These are phyloP conservation scores for Capitulum mitella DNA, from an alignment of 2,888 invertebrate genomes.

Conservation along the genomic window DNA sequence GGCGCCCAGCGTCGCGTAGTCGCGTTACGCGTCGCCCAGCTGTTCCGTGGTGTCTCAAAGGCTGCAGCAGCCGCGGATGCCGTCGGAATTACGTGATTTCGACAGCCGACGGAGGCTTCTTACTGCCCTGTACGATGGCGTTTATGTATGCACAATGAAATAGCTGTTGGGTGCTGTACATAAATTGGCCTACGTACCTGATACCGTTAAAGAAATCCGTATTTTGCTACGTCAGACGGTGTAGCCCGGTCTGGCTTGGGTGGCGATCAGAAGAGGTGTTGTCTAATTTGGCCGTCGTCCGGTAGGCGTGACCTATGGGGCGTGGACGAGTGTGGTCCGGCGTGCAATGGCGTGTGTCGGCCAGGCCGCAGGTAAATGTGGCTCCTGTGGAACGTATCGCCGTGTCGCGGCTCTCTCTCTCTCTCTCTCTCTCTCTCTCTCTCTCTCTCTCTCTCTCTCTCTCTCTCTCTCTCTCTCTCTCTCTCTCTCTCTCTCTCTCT, in stretches of 20 bases:
- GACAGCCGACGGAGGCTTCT: too few relatives aligned
- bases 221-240: not conserved
- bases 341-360: too few relatives aligned
- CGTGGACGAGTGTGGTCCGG: too few relatives aligned
- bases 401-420: too few relatives aligned
- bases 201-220: not conserved
- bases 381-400: not conserved
- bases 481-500: too few relatives aligned
- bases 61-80: not conserved
- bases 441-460: too few relatives aligned
- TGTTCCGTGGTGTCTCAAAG: not conserved
- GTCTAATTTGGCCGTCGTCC: too few relatives aligned
- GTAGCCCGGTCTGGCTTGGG: not conserved
- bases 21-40: too few relatives aligned
- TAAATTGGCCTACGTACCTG: conserved; percentile 7
- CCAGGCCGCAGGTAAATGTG: not conserved
- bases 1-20: too few relatives aligned
- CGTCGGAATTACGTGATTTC: not conserved
- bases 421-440: not conserved
- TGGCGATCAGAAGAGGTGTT: not conserved
- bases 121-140: too few relatives aligned
- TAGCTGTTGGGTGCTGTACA: not conserved
- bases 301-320: too few relatives aligned
- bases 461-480: too few relatives aligned
- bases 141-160: not conserved